These are phyloP conservation scores for Prionchulus punctatus DNA, from an alignment of 2,888 invertebrate genomes.

Conservation along the genomic window DNA sequence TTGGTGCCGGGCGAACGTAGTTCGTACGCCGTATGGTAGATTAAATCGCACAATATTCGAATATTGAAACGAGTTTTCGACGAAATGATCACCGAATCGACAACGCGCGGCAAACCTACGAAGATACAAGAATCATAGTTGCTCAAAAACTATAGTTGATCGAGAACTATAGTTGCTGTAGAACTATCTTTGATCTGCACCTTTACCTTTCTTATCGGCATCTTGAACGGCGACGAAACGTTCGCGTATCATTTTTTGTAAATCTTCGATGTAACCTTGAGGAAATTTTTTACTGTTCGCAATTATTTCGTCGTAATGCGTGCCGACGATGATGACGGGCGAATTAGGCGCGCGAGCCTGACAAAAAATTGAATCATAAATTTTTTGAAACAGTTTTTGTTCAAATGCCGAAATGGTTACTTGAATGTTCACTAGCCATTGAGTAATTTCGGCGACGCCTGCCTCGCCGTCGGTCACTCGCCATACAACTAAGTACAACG, in stretches of 20 bases:
- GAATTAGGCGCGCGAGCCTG: conserved; percentile 86
- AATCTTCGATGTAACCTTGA: conserved; percentile 48
- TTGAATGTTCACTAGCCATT: conserved; percentile 90
- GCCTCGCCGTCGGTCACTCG: conserved; percentile 72
- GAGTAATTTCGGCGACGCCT: conserved; percentile 72
- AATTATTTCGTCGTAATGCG: conserved; percentile 65
- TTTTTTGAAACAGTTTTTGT: too few species aligned
- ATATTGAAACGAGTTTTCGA: conserved; percentile 76
- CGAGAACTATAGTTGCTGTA: too few species aligned
- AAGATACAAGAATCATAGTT: background rate
- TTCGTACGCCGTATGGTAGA: conserved; percentile 82
- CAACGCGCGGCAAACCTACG: conserved; percentile 71
- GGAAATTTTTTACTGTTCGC: conserved; percentile 47
- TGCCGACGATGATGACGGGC: conserved; percentile 86
- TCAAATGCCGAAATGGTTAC: too few species aligned
- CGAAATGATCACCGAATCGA: conserved; percentile 79
- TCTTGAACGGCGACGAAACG: conserved; percentile 77
- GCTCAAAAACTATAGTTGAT: too few species aligned
- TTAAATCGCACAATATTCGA: conserved; percentile 57
- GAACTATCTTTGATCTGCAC: background rate
- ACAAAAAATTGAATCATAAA: too few species aligned
- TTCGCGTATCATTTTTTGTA: conserved; percentile 64
- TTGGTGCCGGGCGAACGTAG: conserved; percentile 76
- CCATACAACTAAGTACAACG: conserved; percentile 88
- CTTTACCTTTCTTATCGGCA: conserved; percentile 55